These are phyloP conservation scores for Istiophorus platypterus DNA, from an alignment of 2,113 vertebrate species.

Conservation along the genomic window DNA sequence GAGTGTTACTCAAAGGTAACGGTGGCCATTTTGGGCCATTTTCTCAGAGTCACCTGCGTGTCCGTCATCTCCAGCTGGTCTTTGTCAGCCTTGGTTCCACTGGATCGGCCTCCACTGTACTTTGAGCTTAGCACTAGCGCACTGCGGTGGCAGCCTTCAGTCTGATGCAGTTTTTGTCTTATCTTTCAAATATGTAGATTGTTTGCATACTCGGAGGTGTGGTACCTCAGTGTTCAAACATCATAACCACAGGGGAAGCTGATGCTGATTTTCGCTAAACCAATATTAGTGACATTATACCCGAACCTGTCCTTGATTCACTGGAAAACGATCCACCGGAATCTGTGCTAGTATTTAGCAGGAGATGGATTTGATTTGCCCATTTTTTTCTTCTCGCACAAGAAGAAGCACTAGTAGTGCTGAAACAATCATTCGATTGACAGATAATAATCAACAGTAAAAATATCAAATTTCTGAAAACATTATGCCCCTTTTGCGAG, in stretches of 20 bases:
- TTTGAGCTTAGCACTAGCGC: neutral
- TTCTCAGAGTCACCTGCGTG: neutral
- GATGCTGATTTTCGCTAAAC: neutral
- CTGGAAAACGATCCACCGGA: too few species aligned
- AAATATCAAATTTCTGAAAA: neutral
- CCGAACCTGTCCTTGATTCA: neutral
- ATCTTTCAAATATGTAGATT: neutral
- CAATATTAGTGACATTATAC: neutral
- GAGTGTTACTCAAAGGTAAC: neutral
- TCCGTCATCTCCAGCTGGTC: neutral
- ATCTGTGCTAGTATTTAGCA: neutral
- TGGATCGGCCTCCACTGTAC: neutral
- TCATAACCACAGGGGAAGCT: neutral
- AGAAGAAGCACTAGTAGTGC: too few species aligned
- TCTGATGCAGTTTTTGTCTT: neutral
- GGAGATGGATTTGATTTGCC: too few species aligned
- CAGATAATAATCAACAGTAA: neutral
- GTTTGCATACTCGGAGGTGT: neutral
- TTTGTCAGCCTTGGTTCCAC: neutral
- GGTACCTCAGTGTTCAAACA: too few species aligned
- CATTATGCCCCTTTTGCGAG: too few species aligned
- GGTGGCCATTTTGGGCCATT: conserved; percentile 7
- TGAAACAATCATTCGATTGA: too few species aligned
- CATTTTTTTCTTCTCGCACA: too few species aligned
- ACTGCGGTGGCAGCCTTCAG: neutral